phyloP scores from a whole-genome alignment of 2,888 invertebrate species.

The Eutolmus rufibarbis region DNA sequence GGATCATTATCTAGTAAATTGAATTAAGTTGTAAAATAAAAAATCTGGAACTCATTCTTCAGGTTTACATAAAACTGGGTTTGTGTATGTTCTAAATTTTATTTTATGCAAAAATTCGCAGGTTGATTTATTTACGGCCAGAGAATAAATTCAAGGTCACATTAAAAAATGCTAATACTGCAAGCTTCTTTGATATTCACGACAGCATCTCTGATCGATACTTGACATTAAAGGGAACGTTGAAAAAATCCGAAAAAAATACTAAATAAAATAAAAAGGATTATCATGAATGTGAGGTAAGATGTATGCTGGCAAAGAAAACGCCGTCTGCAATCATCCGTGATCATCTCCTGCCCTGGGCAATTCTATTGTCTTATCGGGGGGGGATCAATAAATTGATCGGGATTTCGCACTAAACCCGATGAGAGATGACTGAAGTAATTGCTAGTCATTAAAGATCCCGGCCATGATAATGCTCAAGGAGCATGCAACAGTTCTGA shows the following conservation, averaged over 20 bases:
- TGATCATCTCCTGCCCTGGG: constrained; percentile 25
- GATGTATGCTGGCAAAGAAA: neutral
- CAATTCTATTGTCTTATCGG: constrained; percentile 35
- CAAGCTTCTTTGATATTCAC: constrained; percentile 10
- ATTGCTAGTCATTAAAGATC: constrained; percentile 5
- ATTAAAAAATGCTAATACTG: neutral
- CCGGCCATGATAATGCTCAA: neutral
- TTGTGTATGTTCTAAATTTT: neutral
- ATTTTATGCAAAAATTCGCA: neutral
- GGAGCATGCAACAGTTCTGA: neutral
- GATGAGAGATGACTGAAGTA: constrained; percentile 1
- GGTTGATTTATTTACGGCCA: neutral
- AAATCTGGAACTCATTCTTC: too few species aligned
- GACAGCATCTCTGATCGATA: constrained; percentile 6
- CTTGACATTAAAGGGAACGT: constrained; percentile 6
- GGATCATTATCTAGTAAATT: too few species aligned
- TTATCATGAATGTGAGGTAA: neutral
- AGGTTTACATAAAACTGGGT: too few species aligned
- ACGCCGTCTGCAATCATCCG: constrained; percentile 12
- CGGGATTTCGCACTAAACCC: neutral
- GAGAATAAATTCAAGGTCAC: neutral
- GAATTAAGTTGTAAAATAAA: too few species aligned
- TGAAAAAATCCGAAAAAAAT: neutral
- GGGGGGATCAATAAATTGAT: constrained; percentile 17
- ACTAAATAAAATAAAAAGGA: neutral